phyloP scores from a whole-genome alignment of 2,797 vertebrate genomes.

The Falco berigora region DNA sequence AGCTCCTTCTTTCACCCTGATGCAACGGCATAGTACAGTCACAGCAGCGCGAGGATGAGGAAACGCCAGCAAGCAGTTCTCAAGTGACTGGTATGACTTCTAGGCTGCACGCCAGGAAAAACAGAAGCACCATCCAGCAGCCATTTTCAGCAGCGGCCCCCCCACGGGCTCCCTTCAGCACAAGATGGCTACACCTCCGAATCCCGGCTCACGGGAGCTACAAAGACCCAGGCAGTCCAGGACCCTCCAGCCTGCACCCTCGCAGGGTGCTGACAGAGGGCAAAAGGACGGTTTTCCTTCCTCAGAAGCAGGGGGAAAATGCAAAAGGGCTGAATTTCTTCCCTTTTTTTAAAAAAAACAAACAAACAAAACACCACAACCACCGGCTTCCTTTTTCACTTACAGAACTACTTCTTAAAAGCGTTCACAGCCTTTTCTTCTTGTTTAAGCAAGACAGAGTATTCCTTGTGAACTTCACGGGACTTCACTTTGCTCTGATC shows the following conservation, averaged over 20 bases:
- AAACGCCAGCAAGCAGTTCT: not conserved
- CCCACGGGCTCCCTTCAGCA: not conserved
- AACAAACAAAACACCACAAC: no score
- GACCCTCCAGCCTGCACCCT: no score
- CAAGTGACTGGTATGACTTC: not conserved
- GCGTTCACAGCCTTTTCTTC: not conserved
- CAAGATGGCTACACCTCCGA: not conserved
- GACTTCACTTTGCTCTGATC: not conserved
- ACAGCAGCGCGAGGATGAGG: not conserved
- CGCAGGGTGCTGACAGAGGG: not conserved
- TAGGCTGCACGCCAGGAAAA: slow-evolving; percentile 51
- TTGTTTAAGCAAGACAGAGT: not conserved
- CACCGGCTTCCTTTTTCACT: not conserved
- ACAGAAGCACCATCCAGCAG: not conserved
- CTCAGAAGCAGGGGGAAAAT: not conserved
- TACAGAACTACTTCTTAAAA: not conserved
- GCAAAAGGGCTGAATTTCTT: not conserved
- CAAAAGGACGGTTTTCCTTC: not conserved
- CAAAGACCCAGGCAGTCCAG: not conserved
- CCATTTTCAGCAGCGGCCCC: slow-evolving; percentile 13
- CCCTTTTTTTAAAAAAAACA: no score
- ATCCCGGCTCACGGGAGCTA: not conserved
- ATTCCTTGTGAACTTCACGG: not conserved
- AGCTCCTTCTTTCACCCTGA: not conserved
- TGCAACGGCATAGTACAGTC: not conserved